A percentile compares a stretch with the other conserved stretches of the same genome.
These are phyloP conservation scores for Zapus hudsonius DNA, from an alignment of 2,113 vertebrate genomes.

Conservation along the genomic window DNA sequence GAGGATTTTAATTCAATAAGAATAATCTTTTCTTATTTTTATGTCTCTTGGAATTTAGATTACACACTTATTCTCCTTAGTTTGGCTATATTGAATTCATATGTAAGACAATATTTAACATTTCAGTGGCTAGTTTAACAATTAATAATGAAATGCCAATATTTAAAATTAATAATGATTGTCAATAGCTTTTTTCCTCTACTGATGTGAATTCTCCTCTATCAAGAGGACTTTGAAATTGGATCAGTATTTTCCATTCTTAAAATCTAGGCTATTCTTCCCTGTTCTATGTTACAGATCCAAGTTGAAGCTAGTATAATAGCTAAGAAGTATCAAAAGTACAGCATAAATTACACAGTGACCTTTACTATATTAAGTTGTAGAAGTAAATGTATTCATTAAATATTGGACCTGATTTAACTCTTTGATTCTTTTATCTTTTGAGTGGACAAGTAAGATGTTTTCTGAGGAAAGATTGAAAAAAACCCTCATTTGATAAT, in stretches of 20 bases:
- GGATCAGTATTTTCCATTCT: neutral
- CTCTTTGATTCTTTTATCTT: neutral
- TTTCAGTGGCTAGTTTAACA: constrained; percentile 21
- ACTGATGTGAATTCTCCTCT: neutral
- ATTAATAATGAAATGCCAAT: neutral
- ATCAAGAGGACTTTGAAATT: neutral
- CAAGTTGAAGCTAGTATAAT: too few relatives aligned
- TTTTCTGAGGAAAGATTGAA: neutral
- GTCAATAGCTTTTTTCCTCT: neutral
- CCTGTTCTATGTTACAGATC: neutral
- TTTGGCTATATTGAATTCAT: constrained; percentile 53
- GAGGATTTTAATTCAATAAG: constrained; percentile 64
- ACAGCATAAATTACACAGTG: neutral
- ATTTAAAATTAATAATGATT: too few relatives aligned
- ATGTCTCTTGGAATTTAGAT: constrained; percentile 54
- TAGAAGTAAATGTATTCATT: neutral
- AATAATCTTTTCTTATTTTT: constrained; percentile 55
- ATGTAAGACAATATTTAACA: constrained; percentile 61
- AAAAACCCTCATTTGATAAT: neutral
- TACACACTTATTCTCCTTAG: neutral
- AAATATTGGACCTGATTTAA: neutral
- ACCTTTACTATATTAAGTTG: neutral
- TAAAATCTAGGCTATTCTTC: neutral
- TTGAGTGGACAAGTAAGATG: neutral
- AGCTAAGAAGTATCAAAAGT: neutral